These are phyloP conservation scores for Nasua narica DNA, from an alignment of 2,797 vertebrate genomes.

Conservation along the genomic window DNA sequence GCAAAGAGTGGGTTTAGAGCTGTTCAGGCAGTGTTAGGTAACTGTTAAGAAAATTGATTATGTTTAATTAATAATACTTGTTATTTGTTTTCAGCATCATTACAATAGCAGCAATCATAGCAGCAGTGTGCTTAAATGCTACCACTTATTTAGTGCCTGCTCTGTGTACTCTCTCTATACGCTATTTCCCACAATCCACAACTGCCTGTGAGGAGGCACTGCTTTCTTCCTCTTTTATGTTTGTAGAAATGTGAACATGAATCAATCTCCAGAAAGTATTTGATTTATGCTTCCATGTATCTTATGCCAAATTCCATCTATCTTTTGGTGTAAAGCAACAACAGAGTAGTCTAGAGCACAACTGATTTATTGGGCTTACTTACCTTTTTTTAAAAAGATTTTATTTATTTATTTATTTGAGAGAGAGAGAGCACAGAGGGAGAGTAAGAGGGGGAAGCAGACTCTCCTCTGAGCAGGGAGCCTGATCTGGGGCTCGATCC, in stretches of 20 bases:
- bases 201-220: not conserved
- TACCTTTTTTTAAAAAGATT: not conserved
- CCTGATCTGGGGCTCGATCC: not conserved
- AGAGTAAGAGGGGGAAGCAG: not conserved
- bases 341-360: not conserved
- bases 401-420: not conserved
- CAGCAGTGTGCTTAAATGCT: not conserved
- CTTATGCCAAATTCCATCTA: not conserved
- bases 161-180: not conserved
- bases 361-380: not conserved
- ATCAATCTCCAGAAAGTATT: not conserved
- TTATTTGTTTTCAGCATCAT: not conserved
- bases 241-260: not conserved
- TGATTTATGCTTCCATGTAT: not conserved
- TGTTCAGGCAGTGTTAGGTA: not conserved
- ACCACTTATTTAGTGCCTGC: not conserved
- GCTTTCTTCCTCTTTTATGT: not conserved
- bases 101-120: not conserved
- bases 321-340: conserved; percentile 6
- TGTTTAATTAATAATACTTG: not conserved
- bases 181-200: not conserved
- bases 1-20: not conserved
- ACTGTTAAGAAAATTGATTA: not conserved
- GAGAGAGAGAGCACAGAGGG: no score
- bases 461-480: not conserved